Evolutionary conservation across 2,113 vertebrate genomes (phyloP).

Genomic region (Mobula hypostoma): DNA sequence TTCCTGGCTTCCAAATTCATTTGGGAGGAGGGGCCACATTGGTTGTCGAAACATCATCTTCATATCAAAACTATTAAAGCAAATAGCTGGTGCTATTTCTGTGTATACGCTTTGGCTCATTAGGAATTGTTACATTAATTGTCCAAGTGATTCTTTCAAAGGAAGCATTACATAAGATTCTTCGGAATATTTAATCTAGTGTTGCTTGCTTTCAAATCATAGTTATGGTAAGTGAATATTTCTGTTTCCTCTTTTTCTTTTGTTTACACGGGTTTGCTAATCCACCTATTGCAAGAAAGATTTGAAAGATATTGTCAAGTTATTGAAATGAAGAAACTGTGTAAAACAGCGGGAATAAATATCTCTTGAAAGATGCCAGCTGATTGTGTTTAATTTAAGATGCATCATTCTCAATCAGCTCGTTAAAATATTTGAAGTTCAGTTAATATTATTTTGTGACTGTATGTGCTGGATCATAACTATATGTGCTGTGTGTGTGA

Average conservation of each 20-base stretch:
- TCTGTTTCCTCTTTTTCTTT: background rate
- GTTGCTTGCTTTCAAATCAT: background rate
- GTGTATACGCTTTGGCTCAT: background rate
- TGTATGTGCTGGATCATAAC: too few relatives aligned
- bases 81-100: background rate
- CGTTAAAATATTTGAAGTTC: background rate
- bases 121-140: background rate
- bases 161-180: background rate
- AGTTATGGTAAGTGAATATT: background rate
- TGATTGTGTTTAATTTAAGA: background rate
- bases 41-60: background rate
- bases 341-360: background rate
- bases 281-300: background rate
- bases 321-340: background rate
- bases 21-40: background rate
- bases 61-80: background rate
- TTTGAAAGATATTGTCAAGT: background rate
- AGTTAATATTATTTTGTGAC: too few relatives aligned
- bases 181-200: too few relatives aligned
- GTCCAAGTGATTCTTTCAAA: background rate
- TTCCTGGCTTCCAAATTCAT: background rate
- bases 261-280: background rate
- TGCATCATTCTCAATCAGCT: background rate
- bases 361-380: background rate
- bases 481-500: too few relatives aligned